Conservation (phyloP, 2,797 vertebrate species). For the Poeciliopsis infans region DNA sequence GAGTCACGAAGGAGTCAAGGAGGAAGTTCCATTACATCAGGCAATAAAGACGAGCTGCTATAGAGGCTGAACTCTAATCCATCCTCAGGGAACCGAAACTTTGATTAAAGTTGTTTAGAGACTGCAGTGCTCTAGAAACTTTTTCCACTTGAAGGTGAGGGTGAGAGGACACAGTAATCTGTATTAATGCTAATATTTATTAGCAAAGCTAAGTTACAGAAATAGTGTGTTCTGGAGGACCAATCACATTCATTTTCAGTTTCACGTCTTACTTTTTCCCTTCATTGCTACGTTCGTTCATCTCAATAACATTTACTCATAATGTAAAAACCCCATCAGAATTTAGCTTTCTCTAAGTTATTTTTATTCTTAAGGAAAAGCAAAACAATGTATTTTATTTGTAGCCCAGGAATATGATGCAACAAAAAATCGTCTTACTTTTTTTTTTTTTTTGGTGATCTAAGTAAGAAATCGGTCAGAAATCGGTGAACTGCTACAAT, state of each 20-base stretch:
- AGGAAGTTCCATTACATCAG: constrained; percentile 36
- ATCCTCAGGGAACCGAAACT: not conserved
- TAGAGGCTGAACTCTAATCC: constrained; percentile 12
- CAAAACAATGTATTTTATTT: not conserved
- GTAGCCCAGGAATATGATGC: not conserved
- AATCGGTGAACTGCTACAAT: too few species aligned
- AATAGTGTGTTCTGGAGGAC: not conserved
- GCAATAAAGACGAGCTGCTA: not conserved
- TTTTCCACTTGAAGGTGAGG: not conserved
- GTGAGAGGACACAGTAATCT: not conserved
- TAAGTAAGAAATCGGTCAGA: not conserved
- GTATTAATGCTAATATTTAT: not conserved
- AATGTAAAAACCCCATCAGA: not conserved
- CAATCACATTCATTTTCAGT: not conserved
- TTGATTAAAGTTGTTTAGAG: constrained; percentile 1
- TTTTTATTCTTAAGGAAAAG: not conserved
- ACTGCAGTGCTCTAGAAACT: not conserved
- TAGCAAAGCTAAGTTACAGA: not conserved
- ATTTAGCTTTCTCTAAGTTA: not conserved
- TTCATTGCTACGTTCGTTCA: not conserved
- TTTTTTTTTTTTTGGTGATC: not conserved
- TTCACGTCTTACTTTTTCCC: not conserved
- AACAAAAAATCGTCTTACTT: not conserved
- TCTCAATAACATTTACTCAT: not conserved
- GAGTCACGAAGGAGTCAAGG: constrained; percentile 58